Evolutionary conservation across 2,797 vertebrate species (phyloP), one percentile per base, ranked within the genome.

Genomic region (Rhinella marina): DNA sequence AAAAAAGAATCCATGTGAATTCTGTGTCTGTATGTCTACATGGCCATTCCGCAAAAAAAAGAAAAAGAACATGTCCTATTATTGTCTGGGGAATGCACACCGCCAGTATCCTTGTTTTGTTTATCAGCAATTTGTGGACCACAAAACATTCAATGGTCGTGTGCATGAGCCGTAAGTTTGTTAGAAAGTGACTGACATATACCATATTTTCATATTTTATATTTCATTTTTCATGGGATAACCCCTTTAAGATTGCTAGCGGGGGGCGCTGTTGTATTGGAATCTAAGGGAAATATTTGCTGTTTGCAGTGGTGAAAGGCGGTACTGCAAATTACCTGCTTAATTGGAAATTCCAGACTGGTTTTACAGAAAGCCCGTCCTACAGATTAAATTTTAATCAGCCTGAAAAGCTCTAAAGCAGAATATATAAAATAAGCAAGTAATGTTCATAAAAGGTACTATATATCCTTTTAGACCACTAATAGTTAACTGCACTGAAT

Each of bases 221-320:
- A 41, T 41, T 41, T 5, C 41, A 41, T 41, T 41, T 5, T 5
- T 41, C 41, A 41, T 41, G 41, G 41, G 2, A 41, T 41, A 41
- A 41, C 41, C 41, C 41, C 41, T 41, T 29, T 21, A 17, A 21
- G 21, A 48, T 73, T 73, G 12, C 10, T 21, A 21, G 9, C 48
- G 72, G 72, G 72, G 72, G 72, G 41, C 27, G 8, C 72, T 73
- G 21, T 73, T 73, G 72, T 50, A 73, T 10, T 73, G 19, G 72
- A 48, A 11, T 48, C 72, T 48, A 73, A 12, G 19, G 32, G 12
- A 48, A 73, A 23, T 73, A 50, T 48, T 17, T 48, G 1, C 0
- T 11, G 2, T 19, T 72, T 6, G 27, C 66, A 14, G 17, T 41
- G 68, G 16, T 72, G 29, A 41, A 72, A 41, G 2, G 9, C 0